Evolutionary conservation across 1,140 invertebrate genomes (phyloP).

Genomic region (Rhizoglyphus robini): DNA sequence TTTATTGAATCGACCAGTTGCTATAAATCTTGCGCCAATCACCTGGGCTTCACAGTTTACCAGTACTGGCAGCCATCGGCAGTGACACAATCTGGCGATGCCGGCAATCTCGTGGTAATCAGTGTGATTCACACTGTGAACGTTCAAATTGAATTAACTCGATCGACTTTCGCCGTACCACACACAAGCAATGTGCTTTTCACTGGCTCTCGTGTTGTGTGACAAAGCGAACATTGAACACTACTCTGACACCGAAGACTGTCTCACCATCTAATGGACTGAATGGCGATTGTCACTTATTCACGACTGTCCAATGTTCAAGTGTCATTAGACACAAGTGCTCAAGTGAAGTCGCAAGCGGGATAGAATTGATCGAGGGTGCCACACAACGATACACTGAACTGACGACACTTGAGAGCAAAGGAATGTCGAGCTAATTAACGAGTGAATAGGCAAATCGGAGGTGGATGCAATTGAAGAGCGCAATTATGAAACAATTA

Average conservation of each 20-base stretch:
- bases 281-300: not conserved
- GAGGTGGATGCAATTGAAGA: not conserved
- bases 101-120: too few relatives aligned
- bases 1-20: not conserved
- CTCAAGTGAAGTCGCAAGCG: too few relatives aligned
- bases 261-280: not conserved
- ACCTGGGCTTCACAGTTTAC: too few relatives aligned
- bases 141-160: not conserved
- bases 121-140: too few relatives aligned
- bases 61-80: too few relatives aligned
- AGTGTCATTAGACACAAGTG: not conserved
- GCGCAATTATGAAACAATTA: conserved; percentile 5
- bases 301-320: conserved; percentile 2
- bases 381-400: too few relatives aligned
- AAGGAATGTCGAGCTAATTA: too few relatives aligned
- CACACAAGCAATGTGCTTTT: not conserved
- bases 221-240: not conserved
- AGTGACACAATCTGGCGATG: too few relatives aligned
- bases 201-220: too few relatives aligned
- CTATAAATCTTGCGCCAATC: not conserved
- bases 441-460: too few relatives aligned
- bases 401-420: too few relatives aligned
- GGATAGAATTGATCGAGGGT: too few relatives aligned
- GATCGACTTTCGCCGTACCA: not conserved
- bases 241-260: not conserved